Evolutionary conservation across 2,888 invertebrate species (phyloP).

Genomic region (Acronicta alni): DNA sequence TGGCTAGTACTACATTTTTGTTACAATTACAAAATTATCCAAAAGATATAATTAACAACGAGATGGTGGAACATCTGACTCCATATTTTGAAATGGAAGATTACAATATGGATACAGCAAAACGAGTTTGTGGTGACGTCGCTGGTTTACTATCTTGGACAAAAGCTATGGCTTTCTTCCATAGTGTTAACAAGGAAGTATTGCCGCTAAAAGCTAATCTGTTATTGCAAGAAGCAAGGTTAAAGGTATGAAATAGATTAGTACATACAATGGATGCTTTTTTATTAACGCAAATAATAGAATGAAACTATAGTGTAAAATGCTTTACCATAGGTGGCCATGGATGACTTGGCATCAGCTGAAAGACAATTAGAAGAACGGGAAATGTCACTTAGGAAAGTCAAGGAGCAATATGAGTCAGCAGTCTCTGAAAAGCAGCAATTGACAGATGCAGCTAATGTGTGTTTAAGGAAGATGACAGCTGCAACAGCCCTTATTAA

Average conservation of each 20-base stretch:
- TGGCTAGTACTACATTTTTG: conserved; percentile 98
- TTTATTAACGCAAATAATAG: background rate
- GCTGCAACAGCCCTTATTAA: conserved; percentile 98
- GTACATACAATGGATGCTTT: background rate
- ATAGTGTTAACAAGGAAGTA: conserved; percentile 98
- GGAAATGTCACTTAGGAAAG: conserved; percentile 96
- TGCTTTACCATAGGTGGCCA: conserved; percentile 90
- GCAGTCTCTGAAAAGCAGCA: conserved; percentile 98
- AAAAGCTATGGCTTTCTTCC: conserved; percentile 98
- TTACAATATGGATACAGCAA: conserved; percentile 98
- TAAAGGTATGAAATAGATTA: conserved; percentile 91
- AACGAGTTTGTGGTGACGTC: conserved; percentile 98
- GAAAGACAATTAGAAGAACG: conserved; percentile 97
- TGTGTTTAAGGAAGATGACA: conserved; percentile 98
- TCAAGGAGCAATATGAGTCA: conserved; percentile 97
- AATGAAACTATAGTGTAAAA: background rate
- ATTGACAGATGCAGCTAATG: conserved; percentile 97
- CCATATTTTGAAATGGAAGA: conserved; percentile 99
- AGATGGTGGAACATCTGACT: conserved; percentile 97
- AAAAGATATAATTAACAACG: conserved; percentile 98
- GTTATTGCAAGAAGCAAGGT: conserved; percentile 95
- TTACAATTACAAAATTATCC: conserved; percentile 98
- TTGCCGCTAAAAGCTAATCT: conserved; percentile 97
- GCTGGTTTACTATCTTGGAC: conserved; percentile 99
- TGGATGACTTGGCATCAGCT: conserved; percentile 96